Evolutionary conservation across 1,140 invertebrate species (phyloP).

Genomic region (Hypothenemus hampei): DNA sequence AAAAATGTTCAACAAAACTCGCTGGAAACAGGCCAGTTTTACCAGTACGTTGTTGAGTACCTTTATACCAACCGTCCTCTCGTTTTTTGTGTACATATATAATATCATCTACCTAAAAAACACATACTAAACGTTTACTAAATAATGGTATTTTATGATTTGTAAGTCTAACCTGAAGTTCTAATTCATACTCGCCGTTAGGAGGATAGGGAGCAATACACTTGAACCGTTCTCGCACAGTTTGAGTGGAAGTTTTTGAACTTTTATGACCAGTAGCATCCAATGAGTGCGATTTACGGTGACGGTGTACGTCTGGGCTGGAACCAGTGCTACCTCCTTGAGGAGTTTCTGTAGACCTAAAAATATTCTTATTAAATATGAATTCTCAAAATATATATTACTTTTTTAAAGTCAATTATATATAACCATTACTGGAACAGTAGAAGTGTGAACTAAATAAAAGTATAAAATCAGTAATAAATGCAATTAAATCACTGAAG

Average conservation of each 20-base stretch:
- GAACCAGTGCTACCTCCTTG: conserved; percentile 37
- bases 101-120: conserved; percentile 76
- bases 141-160: too few species aligned
- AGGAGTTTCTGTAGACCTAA: conserved; percentile 35
- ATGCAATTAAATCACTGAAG: too few species aligned
- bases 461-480: too few species aligned
- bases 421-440: too few species aligned
- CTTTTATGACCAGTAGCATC: conserved; percentile 57
- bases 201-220: conserved; percentile 94
- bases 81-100: conserved; percentile 88
- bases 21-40: conserved; percentile 89
- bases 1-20: conserved; percentile 81
- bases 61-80: conserved; percentile 95
- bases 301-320: conserved; percentile 48
- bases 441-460: too few species aligned
- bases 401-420: too few species aligned
- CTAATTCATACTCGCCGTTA: conserved; percentile 87
- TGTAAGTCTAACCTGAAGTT: conserved; percentile 64
- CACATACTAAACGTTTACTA: too few species aligned
- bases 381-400: too few species aligned
- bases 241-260: conserved; percentile 48
- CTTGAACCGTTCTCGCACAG: conserved; percentile 67
- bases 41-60: conserved; percentile 82
- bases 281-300: conserved; percentile 75
- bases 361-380: too few species aligned